Conservation (phyloP, 2,113 vertebrate species). For the Ellobius talpinus region DNA sequence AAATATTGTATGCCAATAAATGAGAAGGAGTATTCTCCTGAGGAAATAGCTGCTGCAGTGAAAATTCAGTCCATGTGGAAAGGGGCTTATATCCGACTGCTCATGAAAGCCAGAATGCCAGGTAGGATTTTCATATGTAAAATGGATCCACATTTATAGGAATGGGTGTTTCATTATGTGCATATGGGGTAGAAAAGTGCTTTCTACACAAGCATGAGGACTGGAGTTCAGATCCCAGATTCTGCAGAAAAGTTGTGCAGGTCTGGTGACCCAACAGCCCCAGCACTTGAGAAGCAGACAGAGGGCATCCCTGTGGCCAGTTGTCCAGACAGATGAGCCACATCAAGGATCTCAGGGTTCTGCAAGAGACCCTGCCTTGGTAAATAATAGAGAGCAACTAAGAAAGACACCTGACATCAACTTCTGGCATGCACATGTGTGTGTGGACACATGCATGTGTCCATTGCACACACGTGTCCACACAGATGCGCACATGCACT, state of each 20-base stretch:
- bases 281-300: not conserved
- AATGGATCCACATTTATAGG: not conserved
- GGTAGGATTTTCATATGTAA: conserved; percentile 48
- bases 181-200: not conserved
- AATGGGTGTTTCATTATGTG: not conserved
- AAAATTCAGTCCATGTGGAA: conserved; percentile 76
- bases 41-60: conserved; percentile 54
- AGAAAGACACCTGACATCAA: not conserved
- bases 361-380: not conserved
- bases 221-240: not conserved
- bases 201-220: not conserved
- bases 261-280: not conserved
- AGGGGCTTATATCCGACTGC: conserved; percentile 65
- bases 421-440: not conserved
- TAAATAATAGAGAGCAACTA: not conserved
- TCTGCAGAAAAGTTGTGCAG: not conserved
- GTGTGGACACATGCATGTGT: not conserved
- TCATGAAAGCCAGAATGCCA: conserved; percentile 74
- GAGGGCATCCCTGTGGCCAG: not conserved
- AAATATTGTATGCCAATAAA: not conserved
- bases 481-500: too few relatives aligned
- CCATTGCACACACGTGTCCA: not conserved
- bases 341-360: not conserved
- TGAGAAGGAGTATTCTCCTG: conserved; percentile 47
- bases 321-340: not conserved